Conservation (phyloP, 2,113 vertebrate species). For the Istiophorus platypterus region DNA sequence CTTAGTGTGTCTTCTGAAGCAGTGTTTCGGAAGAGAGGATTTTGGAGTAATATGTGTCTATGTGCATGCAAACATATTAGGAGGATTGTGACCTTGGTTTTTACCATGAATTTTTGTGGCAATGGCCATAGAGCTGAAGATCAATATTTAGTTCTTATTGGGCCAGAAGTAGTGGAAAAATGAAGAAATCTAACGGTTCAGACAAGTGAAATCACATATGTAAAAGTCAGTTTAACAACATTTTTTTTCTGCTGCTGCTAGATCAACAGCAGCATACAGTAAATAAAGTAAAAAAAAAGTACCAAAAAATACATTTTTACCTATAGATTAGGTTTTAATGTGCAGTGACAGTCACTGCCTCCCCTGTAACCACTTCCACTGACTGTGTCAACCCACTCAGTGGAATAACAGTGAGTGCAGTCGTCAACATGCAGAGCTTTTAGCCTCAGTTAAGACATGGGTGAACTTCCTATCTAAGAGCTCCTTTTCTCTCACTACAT, state of each 20-base stretch:
- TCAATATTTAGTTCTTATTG: slow-evolving; percentile 29
- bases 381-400: slow-evolving; percentile 18
- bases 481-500: no score
- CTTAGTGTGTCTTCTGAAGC: slow-evolving; percentile 7
- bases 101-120: background rate
- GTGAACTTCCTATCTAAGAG: no score
- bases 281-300: slow-evolving; percentile 21
- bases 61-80: background rate
- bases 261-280: background rate
- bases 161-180: background rate
- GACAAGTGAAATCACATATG: no score
- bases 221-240: no score
- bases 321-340: slow-evolving; percentile 23
- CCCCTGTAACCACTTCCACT: slow-evolving; percentile 32
- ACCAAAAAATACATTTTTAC: background rate
- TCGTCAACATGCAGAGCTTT: slow-evolving; percentile 55
- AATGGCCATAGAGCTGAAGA: slow-evolving; percentile 29
- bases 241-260: no score
- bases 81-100: slow-evolving; percentile 18
- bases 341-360: slow-evolving; percentile 28
- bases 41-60: background rate
- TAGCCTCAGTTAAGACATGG: no score
- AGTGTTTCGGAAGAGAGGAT: background rate
- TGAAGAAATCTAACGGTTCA: background rate
- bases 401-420: slow-evolving; percentile 7